Base-by-base conservation (phyloP, 2,888 invertebrate genomes). In the Pristionchus fissidentatus region DNA sequence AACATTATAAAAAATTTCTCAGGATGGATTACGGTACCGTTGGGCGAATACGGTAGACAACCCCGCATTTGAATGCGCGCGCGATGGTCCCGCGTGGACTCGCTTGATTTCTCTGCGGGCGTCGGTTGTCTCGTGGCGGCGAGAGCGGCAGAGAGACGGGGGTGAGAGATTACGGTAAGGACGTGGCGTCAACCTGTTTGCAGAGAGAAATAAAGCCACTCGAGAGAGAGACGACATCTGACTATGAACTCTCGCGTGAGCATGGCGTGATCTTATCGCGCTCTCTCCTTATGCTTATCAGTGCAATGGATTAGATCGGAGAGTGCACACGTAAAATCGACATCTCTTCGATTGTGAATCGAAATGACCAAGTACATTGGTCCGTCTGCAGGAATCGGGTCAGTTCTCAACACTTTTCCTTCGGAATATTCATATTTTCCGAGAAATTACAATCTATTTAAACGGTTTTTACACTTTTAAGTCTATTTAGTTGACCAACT, bases 191-290 rank as follows among this genome's bases (percentile, higher is more conserved):
- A n/a, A n/a, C n/a, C n/a, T n/a, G n/a, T n/a, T n/a, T n/a, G n/a
- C n/a, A n/a, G n/a, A n/a, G n/a, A n/a, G n/a, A n/a, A n/a, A n/a
- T n/a, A n/a, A n/a, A n/a, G n/a, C n/a, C n/a, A n/a, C n/a, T n/a
- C n/a, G n/a, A n/a, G n/a, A n/a, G n/a, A n/a, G n/a, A n/a, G n/a
- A n/a, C n/a, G n/a, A n/a, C n/a, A n/a, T n/a, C n/a, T n/a, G n/a
- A n/a, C n/a, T n/a, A n/a, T n/a, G n/a, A n/a, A n/a, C n/a, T 49
- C 7, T 60, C 60, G 60, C 60, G 79, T 79, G 79, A 79, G 38
- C 10, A 79, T 79, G 79, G 79, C 79, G 79, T 79, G 79, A 79
- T 79, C n/a, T n/a, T n/a, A n/a, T 41, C 79, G 41, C 26, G 29
- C 57, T 38, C 26, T 41, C 26, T 79, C 38, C 41, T 29, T 35